These are phyloP conservation scores for Thera britannica DNA, from an alignment of 2,888 invertebrate species.

Conservation along the genomic window DNA sequence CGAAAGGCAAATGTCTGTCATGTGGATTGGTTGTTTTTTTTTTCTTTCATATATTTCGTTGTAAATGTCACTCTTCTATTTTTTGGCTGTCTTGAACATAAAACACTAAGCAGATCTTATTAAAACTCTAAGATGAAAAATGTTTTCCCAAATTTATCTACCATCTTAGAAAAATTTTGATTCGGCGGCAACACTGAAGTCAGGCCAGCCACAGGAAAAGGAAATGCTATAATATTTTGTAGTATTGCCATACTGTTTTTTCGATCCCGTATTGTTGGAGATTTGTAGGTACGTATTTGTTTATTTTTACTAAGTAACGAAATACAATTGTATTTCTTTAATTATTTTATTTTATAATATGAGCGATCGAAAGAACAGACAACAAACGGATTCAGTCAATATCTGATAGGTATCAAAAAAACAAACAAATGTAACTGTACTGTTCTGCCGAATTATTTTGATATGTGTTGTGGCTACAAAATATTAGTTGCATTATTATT, in stretches of 20 bases:
- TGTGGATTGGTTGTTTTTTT: conserved; percentile 63
- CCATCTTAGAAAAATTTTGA: background rate
- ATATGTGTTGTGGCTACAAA: no score
- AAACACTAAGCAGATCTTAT: background rate
- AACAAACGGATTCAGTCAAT: no score
- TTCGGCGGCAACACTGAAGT: conserved; percentile 4
- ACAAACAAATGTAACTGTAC: no score
- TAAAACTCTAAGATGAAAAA: background rate
- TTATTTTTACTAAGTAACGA: no score
- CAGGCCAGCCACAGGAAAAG: conserved; percentile 2
- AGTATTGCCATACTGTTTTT: background rate
- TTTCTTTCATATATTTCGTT: conserved; percentile 42
- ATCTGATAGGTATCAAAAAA: no score
- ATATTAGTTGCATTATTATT: no score
- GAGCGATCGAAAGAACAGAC: no score
- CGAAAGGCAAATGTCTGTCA: conserved; percentile 68
- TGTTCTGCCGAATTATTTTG: no score
- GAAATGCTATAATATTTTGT: background rate
- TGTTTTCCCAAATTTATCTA: background rate
- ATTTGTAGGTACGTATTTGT: no score
- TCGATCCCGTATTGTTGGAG: background rate
- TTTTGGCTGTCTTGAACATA: background rate
- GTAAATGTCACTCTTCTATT: background rate
- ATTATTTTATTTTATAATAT: no score
- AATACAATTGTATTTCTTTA: no score